Evolutionary conservation across 2,888 invertebrate species (phyloP).

Genomic region (Machimus rusticus): DNA sequence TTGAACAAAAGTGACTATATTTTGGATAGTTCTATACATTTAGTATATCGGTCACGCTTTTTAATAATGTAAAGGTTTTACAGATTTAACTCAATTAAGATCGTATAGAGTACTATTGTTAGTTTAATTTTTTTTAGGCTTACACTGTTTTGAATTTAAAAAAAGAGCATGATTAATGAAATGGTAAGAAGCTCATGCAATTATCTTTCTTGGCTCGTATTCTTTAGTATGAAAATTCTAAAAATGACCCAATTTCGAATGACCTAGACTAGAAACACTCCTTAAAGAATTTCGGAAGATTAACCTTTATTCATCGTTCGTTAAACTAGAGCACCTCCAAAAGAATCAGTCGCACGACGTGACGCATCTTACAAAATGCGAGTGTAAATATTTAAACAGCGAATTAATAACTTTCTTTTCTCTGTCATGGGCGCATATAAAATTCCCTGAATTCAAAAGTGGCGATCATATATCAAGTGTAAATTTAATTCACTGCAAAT

Average conservation of each 20-base stretch:
- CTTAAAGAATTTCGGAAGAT: neutral
- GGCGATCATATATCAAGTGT: neutral
- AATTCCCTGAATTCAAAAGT: neutral
- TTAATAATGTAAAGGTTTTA: neutral
- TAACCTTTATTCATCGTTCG: neutral
- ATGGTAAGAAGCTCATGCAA: neutral
- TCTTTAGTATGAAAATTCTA: neutral
- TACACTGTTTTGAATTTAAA: neutral
- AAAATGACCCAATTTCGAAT: neutral
- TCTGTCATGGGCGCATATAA: conserved; percentile 1
- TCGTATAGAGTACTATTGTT: neutral
- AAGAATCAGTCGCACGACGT: neutral
- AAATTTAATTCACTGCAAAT: neutral
- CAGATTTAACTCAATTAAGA: neutral
- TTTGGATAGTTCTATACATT: neutral
- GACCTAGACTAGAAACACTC: neutral
- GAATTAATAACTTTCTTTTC: conserved; percentile 4
- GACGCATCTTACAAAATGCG: neutral
- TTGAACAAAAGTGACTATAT: neutral
- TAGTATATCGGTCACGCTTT: neutral
- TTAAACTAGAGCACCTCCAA: neutral
- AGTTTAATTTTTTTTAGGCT: neutral
- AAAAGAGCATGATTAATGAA: neutral
- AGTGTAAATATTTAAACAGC: neutral
- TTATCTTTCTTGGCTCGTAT: neutral